A percentile compares a stretch with the other conserved stretches of the same genome.
Evolutionary conservation across 2,113 vertebrate species (phyloP).

Genomic region (Calypte anna): DNA sequence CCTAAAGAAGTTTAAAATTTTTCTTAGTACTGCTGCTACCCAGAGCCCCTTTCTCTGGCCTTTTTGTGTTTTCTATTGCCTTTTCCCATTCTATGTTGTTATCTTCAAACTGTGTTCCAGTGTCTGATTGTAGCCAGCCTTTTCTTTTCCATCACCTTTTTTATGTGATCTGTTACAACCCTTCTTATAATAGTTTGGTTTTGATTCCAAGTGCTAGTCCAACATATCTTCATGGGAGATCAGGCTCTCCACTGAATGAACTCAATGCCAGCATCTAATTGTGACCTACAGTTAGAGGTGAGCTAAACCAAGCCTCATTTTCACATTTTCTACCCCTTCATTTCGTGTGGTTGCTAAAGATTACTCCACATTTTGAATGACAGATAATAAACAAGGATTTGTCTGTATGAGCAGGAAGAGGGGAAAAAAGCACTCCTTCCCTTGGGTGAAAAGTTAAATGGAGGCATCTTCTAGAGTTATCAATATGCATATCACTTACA

Average conservation of each 20-base stretch:
- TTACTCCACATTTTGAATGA: neutral
- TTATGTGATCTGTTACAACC: neutral
- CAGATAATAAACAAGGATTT: neutral
- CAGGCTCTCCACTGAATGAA: neutral
- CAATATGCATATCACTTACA: neutral
- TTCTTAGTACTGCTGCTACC: neutral
- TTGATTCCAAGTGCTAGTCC: neutral
- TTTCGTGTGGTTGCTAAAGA: neutral
- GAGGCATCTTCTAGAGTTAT: neutral
- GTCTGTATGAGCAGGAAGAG: neutral
- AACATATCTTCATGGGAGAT: neutral
- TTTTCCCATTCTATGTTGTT: neutral
- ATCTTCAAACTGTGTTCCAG: neutral
- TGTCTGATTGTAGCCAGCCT: neutral
- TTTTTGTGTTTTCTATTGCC: neutral
- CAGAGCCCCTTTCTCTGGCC: neutral
- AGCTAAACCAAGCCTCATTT: neutral
- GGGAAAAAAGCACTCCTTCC: neutral
- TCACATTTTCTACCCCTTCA: neutral
- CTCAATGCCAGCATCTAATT: neutral
- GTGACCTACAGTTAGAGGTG: neutral
- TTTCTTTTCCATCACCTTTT: neutral
- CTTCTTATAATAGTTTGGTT: neutral
- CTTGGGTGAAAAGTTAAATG: neutral
- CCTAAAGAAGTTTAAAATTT: neutral